A percentile compares a stretch with the other conserved stretches of the same genome.
These are phyloP conservation scores for Sinocyclocheilus rhinocerous DNA, from an alignment of 2,113 vertebrate species.

Conservation along the genomic window DNA sequence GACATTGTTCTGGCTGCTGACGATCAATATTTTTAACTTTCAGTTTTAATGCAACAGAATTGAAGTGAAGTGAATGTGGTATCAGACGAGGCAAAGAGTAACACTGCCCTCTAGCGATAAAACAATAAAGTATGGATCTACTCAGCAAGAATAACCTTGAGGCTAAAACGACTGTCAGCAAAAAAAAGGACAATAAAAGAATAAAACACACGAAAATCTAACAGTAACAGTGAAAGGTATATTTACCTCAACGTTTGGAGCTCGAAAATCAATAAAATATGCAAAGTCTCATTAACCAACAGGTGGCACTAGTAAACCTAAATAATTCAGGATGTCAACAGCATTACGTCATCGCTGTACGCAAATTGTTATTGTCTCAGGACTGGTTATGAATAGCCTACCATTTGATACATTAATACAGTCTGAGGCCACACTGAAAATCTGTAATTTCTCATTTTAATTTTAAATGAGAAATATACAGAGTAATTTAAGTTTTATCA, in stretches of 20 bases:
- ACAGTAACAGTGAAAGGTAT: neutral
- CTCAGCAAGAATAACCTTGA: neutral
- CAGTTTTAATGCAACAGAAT: neutral
- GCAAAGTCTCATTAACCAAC: neutral
- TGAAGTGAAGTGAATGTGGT: neutral
- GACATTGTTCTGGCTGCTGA: neutral
- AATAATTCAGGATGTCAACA: neutral
- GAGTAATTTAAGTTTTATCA: neutral
- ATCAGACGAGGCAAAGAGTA: neutral
- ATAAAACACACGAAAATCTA: neutral
- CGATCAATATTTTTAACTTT: neutral
- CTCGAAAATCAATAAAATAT: neutral
- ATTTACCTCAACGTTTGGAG: neutral
- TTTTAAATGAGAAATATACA: neutral
- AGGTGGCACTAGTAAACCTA: conserved; percentile 15
- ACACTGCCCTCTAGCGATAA: conserved; percentile 21
- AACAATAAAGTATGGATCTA: neutral
- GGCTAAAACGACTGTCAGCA: neutral
- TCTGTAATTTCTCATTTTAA: neutral
- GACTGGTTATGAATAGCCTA: neutral
- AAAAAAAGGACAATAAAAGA: neutral
- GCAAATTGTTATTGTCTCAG: neutral
- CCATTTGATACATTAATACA: neutral
- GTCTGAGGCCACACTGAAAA: neutral
- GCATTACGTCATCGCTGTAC: conserved; percentile 15